Conservation (phyloP, 2,797 vertebrate species). For the Sphaeramia orbicularis region DNA sequence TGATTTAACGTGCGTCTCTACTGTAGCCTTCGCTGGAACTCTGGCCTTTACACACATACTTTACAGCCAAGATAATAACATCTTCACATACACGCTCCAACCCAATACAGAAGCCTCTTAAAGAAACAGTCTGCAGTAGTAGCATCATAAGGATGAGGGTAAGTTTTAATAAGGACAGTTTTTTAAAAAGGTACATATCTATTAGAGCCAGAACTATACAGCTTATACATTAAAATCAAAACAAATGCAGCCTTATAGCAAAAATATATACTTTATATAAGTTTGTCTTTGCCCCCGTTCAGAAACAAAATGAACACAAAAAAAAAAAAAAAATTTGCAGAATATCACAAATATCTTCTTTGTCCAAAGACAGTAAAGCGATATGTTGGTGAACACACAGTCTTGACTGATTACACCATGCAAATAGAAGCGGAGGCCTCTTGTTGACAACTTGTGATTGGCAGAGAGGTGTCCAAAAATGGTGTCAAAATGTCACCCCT, state of each 20-base stretch:
- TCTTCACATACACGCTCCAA: constrained; percentile 39
- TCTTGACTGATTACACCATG: constrained; percentile 78
- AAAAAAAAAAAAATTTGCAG: constrained; percentile 63
- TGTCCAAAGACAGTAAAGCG: constrained; percentile 80
- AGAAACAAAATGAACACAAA: constrained; percentile 69
- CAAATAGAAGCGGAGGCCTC: constrained; percentile 77
- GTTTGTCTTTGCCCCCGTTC: constrained; percentile 75
- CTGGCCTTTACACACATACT: constrained; percentile 37
- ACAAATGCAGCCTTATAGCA: constrained; percentile 87
- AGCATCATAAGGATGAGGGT: constrained; percentile 52
- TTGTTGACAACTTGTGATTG: constrained; percentile 52
- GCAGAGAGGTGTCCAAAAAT: constrained; percentile 58
- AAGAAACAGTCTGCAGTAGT: constrained; percentile 69
- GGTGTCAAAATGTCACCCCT: constrained; percentile 39
- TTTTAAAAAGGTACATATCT: constrained; percentile 72
- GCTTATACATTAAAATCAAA: constrained; percentile 83
- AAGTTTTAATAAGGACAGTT: constrained; percentile 5
- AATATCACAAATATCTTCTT: constrained; percentile 81
- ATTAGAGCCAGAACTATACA: constrained; percentile 83
- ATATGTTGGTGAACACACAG: constrained; percentile 77
- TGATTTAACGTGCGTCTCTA: constrained; percentile 27
- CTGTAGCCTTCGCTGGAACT: constrained; percentile 48
- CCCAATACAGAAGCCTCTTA: constrained; percentile 34
- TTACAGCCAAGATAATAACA: constrained; percentile 49
- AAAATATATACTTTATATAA: constrained; percentile 89